Evolutionary conservation across 2,113 vertebrate species (phyloP), one percentile per base, ranked within the genome.

Genomic region (Lipophrys pholis): DNA sequence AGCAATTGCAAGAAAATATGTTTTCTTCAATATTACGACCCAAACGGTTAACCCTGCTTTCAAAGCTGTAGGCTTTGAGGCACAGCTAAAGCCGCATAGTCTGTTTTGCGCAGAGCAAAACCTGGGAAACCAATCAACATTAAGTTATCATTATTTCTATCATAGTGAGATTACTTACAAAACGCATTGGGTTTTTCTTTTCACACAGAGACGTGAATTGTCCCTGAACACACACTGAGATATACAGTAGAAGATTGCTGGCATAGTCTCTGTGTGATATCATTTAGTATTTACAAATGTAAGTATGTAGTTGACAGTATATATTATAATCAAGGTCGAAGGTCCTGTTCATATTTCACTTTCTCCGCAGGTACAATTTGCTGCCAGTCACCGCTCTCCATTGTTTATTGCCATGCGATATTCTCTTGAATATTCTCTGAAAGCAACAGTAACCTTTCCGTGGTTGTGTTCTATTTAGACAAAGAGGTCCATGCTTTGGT

Each of bases 1-100:
- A 30, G 21, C 21, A n/a, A 55, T 45, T 58, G 16, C 11, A 54
- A 73, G 60, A 58, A 48, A 48, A 7, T 1, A 0, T 3, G 0
- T 0, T 66, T 54, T 30, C 54, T 58, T 57, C 30, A 35, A 72
- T 40, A 65, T 67, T 11, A 30, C 55, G 43, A 62, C 17, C 39
- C 38, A 35, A 49, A 66, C 9, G 41, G 7, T n/a, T 14, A 30
- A 21, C 15, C 4, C 63, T 49, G 40, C 10, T 61, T 56, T 78
- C 41, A n/a, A 60, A 71, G 6, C 12, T 17, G 11, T 11, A 7
- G 10, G 10, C 45, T 64, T 73, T 61, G 39, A 72, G 49, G 42
- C 30, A 57, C 15, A 36, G 40, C 11, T 11, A n/a, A 70, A 57
- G 68, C 9, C n/a, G 45, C 45, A 62, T 48, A 30, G 7, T 73